phyloP scores from a whole-genome alignment of 2,888 invertebrate species.

The Antitype chi region DNA sequence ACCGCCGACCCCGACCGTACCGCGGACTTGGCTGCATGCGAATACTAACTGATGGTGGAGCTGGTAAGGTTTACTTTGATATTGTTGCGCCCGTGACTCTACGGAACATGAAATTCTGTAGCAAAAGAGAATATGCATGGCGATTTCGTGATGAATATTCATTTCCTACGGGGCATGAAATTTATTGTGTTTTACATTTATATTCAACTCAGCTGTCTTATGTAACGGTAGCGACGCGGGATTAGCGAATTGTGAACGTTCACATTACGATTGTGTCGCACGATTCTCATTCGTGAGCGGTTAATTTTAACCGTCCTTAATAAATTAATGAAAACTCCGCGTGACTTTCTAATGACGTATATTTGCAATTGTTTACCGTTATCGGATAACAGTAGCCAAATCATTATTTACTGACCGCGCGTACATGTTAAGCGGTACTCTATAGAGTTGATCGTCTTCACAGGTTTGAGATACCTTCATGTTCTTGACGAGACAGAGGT shows the following conservation, averaged over 20 bases:
- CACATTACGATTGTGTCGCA: constrained; percentile 85
- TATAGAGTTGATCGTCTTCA: constrained; percentile 24
- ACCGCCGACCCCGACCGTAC: constrained; percentile 83
- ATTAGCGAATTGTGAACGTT: constrained; percentile 90
- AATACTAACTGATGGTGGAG: constrained; percentile 80
- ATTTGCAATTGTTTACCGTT: constrained; percentile 79
- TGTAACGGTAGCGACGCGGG: constrained; percentile 90
- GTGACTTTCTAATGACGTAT: constrained; percentile 82
- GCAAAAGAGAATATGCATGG: constrained; percentile 90
- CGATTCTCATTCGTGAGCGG: constrained; percentile 82
- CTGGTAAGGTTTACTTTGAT: constrained; percentile 83
- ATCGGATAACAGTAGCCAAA: constrained; percentile 72
- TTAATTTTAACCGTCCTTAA: constrained; percentile 83
- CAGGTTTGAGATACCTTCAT: constrained; percentile 8
- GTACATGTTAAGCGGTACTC: constrained; percentile 36
- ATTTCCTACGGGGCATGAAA: constrained; percentile 91
- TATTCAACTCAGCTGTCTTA: constrained; percentile 90
- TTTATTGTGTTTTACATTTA: constrained; percentile 91
- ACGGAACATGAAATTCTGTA: constrained; percentile 86
- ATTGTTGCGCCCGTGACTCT: constrained; percentile 68
- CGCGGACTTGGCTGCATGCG: constrained; percentile 70
- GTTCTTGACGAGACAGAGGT: constrained; percentile 6
- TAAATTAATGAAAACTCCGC: constrained; percentile 84
- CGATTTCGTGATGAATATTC: constrained; percentile 91
- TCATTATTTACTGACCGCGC: constrained; percentile 58